Evolutionary conservation across 2,797 vertebrate genomes (phyloP), one percentile per base, ranked within the genome.

Genomic region (Sebastes cheni): DNA sequence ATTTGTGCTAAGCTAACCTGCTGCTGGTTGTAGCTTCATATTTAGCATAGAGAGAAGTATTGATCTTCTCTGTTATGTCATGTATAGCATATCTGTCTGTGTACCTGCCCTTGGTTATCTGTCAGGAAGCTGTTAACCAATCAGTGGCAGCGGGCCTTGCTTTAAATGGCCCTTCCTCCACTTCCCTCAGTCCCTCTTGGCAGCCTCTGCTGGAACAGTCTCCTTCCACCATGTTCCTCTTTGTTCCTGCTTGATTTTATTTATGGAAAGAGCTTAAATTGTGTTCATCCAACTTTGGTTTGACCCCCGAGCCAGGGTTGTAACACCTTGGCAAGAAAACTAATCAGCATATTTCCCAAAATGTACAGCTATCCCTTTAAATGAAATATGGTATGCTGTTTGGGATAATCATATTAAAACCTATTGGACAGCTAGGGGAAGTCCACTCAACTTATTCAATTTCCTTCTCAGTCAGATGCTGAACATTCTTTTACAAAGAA

Each of bases 391-490:
- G 7, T 13, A 27, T 77, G 25, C 12, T 29, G 0, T 72, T 69
- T 72, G 10, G 12, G 10, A 27, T 70, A 83, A 70, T 77, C 66
- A 56, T 64, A 68, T 83, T 76, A 52, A 70, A 71, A 64, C 29
- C 42, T 11, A 20, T 16, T 6, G 61, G 16, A 72, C 54, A 22
- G 18, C 18, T 7, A 50, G 60, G 27, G 64, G 32, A 76, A 34
- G 66, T 81, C 60, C 65, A 58, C 12, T 75, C 39, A 77, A 70
- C 30, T 79, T 55, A 82, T 86, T 77, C 0, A 54, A 80, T 88
- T 80, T 75, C 25, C 67, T 64, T 65, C 18, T 75, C 25, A 50
- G 74, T 75, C 77, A 75, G 56, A 86, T 77, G 75, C 46, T 65
- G 2, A 67, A 52, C 11, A 52, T 75, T 30, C 3, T 62, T 84